Base-by-base conservation (phyloP, 2,797 vertebrate species). In the Sandelia bainsii region DNA sequence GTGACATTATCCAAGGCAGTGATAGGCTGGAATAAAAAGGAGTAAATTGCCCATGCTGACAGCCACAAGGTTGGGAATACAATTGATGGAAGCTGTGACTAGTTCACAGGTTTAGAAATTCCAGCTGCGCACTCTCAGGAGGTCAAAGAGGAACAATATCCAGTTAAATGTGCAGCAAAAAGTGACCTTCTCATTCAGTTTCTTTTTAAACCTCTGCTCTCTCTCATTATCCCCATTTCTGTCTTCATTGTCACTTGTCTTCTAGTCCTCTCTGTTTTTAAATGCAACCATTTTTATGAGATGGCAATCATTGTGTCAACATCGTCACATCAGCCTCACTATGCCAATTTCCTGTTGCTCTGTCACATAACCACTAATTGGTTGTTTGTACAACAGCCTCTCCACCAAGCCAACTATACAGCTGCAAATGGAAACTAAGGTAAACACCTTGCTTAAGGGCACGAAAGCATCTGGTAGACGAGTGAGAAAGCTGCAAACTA, bases 81-180 rank as follows among this genome's bases (percentile, higher is more conserved):
- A 92, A 93, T 89, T 77, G 65, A 42, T 73, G 89, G 87, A 92
- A 89, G 87, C 75, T 60, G 4, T 89, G 85, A 89, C 69, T 42
- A 3, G 45, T 49, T 79, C 40, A 40, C 71, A 66, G 58, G 50
- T 72, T 86, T 71, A 62, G 16, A 58, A 68, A 82, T 29, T 22
- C 20, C 61, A 64, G 60, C 80, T 54, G 20, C 52, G 19, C 49
- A 8, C 46, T 22, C 81, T 86, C 76, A 71, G 7, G 72, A 68
- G 78, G 22, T 61, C 73, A 7, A 3, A 67, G 6, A 72, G 72
- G 49, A 80, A 90, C 88, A 89, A 87, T 86, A 73, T 75, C 53
- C 19, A 71, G 44, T 63, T 25, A 53, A 62, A 46, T 59, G 3
- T 57, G 9, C 69, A 6, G 7, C 48, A 19, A 46, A 62, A 71